phyloP scores from a whole-genome alignment of 2,888 invertebrate genomes.

The Ectobius pallidus region DNA sequence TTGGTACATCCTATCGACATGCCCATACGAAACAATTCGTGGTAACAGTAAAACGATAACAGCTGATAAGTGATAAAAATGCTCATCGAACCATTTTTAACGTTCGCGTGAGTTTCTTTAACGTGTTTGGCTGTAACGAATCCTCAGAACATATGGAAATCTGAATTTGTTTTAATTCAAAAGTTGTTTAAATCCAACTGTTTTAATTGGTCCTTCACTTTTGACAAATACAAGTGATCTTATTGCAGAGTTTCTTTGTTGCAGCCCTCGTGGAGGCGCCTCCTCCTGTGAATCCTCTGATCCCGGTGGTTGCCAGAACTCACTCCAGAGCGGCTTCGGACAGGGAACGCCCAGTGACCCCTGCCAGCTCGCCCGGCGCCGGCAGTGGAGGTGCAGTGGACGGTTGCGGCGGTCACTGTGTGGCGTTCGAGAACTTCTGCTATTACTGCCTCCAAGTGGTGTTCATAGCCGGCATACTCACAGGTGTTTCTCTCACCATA shows the following conservation, averaged over 20 bases:
- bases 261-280: slow-evolving; percentile 29
- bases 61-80: no score
- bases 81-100: no score
- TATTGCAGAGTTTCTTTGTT: no score
- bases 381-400: slow-evolving; percentile 59
- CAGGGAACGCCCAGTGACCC: slow-evolving; percentile 47
- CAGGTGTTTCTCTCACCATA: slow-evolving; percentile 68
- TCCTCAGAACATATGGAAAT: no score
- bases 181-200: background rate
- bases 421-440: slow-evolving; percentile 73
- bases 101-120: no score
- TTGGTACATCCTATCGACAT: no score
- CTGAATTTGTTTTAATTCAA: no score
- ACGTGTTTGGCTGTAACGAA: no score
- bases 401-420: slow-evolving; percentile 72
- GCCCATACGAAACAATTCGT: no score
- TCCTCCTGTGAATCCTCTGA: background rate
- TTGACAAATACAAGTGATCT: no score
- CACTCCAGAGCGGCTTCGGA: slow-evolving; percentile 39
- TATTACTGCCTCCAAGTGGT: slow-evolving; percentile 72
- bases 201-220: background rate
- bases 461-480: slow-evolving; percentile 69
- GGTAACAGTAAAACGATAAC: no score
- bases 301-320: slow-evolving; percentile 14
- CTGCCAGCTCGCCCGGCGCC: slow-evolving; percentile 54